A percentile compares a stretch with the other conserved stretches of the same genome.
Conservation (phyloP, 2,113 vertebrate genomes). For the Chamaetylas fuelleborni region DNA sequence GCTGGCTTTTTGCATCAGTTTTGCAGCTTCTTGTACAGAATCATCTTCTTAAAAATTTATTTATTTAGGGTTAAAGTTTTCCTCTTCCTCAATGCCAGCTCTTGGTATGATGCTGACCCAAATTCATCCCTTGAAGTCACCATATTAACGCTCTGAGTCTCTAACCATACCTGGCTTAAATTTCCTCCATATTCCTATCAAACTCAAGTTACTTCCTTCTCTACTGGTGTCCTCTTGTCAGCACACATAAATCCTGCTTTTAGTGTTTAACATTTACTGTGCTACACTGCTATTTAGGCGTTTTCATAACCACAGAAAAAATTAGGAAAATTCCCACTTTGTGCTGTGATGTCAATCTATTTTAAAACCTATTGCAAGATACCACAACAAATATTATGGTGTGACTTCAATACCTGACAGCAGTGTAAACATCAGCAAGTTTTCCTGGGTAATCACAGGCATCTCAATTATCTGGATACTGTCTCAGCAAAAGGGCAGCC, state of each 20-base stretch:
- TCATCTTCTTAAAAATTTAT: not conserved
- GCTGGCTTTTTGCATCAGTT: not conserved
- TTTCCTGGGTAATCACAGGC: constrained; percentile 20
- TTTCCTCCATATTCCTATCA: not conserved
- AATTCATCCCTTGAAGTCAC: not conserved
- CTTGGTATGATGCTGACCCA: not conserved
- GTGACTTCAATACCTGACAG: constrained; percentile 26
- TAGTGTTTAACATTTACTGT: not conserved
- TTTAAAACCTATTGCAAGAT: constrained; percentile 15
- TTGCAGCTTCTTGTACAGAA: not conserved
- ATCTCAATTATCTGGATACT: constrained; percentile 20
- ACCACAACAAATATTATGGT: not conserved
- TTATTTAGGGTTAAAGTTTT: not conserved
- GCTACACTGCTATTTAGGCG: not conserved
- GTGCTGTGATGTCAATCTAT: not conserved
- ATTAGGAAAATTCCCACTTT: not conserved
- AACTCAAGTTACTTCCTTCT: not conserved
- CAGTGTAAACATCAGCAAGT: constrained; percentile 54
- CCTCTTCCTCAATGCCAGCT: not conserved
- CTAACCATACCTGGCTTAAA: not conserved
- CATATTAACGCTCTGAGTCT: not conserved
- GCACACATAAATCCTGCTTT: not conserved
- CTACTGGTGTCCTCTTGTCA: not conserved
- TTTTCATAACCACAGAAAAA: not conserved
- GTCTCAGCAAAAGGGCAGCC: constrained; percentile 30